A percentile compares a stretch with the other conserved stretches of the same genome.
phyloP scores from a whole-genome alignment of 1,140 invertebrate genomes.

The Galleria mellonella region DNA sequence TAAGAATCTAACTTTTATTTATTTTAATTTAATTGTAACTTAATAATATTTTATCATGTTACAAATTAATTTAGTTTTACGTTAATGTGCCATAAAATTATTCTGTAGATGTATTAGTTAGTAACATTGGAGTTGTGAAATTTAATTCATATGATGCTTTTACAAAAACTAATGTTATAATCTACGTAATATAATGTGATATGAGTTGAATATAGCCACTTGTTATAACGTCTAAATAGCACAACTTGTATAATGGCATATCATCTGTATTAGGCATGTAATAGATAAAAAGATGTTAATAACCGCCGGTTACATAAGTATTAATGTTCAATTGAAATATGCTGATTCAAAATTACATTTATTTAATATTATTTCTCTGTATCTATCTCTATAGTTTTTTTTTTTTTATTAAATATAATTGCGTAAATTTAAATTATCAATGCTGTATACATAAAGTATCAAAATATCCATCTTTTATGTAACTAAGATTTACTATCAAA shows the following conservation, averaged over 20 bases:
- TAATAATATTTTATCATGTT: neutral
- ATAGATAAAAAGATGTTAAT: slow-evolving; percentile 33
- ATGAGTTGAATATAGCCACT: slow-evolving; percentile 63
- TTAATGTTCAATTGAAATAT: no score
- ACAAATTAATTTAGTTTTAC: slow-evolving; percentile 31
- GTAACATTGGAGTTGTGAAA: slow-evolving; percentile 64
- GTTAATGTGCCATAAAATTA: slow-evolving; percentile 56
- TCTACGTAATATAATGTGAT: slow-evolving; percentile 72
- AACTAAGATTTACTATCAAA: no score
- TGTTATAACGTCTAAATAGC: slow-evolving; percentile 58
- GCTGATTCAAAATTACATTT: no score
- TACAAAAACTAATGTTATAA: slow-evolving; percentile 47
- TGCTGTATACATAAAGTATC: no score
- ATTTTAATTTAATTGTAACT: neutral
- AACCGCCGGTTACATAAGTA: slow-evolving; percentile 26
- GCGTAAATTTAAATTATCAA: no score
- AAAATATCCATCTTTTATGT: no score
- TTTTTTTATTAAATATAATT: no score
- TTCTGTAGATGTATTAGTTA: slow-evolving; percentile 20
- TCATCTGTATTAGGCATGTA: slow-evolving; percentile 50
- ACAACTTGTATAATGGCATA: slow-evolving; percentile 65
- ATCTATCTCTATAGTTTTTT: no score
- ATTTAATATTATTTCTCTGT: no score
- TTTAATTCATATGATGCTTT: slow-evolving; percentile 54
- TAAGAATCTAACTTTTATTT: neutral